phyloP scores from a whole-genome alignment of 37 sponge, comb jelly and placozoan genomes.

The Halisarca cf. caerulea region DNA sequence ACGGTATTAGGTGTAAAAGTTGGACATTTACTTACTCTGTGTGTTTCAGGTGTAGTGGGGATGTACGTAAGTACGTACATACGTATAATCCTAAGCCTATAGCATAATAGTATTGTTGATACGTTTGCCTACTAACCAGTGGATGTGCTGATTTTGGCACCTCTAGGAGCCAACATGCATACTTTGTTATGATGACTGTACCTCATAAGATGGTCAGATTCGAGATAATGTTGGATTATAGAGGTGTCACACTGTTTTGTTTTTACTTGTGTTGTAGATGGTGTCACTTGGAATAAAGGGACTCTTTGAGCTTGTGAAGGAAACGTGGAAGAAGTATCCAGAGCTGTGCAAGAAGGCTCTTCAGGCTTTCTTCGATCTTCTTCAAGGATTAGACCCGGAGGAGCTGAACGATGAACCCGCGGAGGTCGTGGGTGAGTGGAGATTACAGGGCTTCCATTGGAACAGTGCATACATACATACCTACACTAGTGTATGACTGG shows the following conservation, averaged over 20 bases:
- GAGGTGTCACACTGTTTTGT: neutral
- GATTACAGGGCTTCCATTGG: no score
- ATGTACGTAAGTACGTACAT: no score
- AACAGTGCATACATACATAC: no score
- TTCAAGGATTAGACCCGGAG: constrained; percentile 70
- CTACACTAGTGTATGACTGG: neutral
- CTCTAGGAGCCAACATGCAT: no score
- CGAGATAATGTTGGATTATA: no score
- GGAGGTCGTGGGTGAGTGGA: constrained; percentile 63
- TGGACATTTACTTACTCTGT: no score
- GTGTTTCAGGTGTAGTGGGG: no score
- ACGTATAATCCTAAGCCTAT: no score
- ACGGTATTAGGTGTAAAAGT: no score
- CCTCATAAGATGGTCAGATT: neutral
- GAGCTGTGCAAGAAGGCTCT: constrained; percentile 78
- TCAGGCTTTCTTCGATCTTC: constrained; percentile 71
- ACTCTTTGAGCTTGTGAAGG: constrained; percentile 78
- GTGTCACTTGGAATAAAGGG: constrained; percentile 83
- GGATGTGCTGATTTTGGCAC: neutral
- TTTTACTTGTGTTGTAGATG: constrained; percentile 33
- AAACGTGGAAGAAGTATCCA: constrained; percentile 72
- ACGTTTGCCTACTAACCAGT: no score
- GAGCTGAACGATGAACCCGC: constrained; percentile 76
- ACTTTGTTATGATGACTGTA: neutral
- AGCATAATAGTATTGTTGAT: no score